phyloP scores from a whole-genome alignment of 2,888 invertebrate species.

The Cephus rjabovi region DNA sequence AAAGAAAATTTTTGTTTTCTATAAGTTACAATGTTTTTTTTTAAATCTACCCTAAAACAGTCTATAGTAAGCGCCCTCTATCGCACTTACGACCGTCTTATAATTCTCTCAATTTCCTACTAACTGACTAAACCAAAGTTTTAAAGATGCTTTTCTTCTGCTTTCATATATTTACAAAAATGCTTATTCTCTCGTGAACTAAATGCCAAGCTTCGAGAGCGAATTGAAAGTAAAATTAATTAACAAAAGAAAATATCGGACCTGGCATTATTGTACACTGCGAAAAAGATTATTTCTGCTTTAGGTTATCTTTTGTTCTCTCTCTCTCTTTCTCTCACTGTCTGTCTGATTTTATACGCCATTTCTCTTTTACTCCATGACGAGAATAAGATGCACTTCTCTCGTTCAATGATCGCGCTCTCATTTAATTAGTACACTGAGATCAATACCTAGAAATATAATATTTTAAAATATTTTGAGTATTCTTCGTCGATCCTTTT shows the following conservation, averaged over 20 bases:
- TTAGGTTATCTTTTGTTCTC: not conserved
- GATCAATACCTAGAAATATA: conserved; percentile 56
- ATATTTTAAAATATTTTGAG: conserved; percentile 47
- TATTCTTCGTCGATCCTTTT: conserved; percentile 43
- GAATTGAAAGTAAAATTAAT: not conserved
- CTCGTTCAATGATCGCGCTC: not conserved
- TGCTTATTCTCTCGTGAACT: not conserved
- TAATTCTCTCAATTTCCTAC: not conserved
- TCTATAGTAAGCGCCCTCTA: conserved; percentile 51
- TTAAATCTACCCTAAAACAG: conserved; percentile 47
- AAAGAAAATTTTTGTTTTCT: not conserved
- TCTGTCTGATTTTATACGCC: not conserved
- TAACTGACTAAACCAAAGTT: not conserved
- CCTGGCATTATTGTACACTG: not conserved
- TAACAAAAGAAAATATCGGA: not conserved
- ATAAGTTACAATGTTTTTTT: conserved; percentile 40
- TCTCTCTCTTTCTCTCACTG: not conserved
- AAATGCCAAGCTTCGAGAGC: not conserved
- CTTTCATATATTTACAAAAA: not conserved
- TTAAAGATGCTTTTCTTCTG: not conserved
- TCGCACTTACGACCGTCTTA: conserved; percentile 25
- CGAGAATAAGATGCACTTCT: not conserved
- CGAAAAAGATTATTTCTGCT: not conserved
- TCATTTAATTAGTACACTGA: conserved; percentile 36
- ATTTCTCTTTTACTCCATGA: not conserved